Evolutionary conservation across 2,888 invertebrate genomes (phyloP).

Genomic region (Taenaris catops): DNA sequence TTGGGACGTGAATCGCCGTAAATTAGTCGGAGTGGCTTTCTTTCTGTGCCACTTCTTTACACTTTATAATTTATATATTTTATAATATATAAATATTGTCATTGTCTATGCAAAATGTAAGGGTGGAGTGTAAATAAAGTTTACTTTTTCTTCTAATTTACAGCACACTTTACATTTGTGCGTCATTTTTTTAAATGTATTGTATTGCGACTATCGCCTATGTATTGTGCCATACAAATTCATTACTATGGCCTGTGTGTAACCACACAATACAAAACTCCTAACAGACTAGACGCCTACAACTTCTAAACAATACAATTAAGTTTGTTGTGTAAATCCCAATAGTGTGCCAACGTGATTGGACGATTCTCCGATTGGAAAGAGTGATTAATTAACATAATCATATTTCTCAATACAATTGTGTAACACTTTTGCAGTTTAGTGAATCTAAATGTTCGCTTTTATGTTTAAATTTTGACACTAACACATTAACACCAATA

Average conservation of each 20-base stretch:
- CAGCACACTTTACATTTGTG: too few species aligned
- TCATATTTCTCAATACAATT: slow-evolving; percentile 11
- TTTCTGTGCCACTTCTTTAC: too few species aligned
- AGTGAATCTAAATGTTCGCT: not conserved
- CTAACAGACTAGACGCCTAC: slow-evolving; percentile 14
- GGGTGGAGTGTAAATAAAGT: too few species aligned
- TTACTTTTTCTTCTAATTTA: too few species aligned
- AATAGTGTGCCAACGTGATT: slow-evolving; percentile 5
- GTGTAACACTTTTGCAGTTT: slow-evolving; percentile 3
- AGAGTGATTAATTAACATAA: slow-evolving; percentile 14
- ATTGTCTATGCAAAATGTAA: too few species aligned
- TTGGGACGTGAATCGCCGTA: too few species aligned
- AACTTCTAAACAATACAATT: slow-evolving; percentile 13
- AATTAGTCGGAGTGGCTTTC: too few species aligned
- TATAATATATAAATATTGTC: too few species aligned
- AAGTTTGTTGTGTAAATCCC: slow-evolving; percentile 14
- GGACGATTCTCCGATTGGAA: slow-evolving; percentile 9
- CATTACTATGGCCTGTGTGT: slow-evolving; percentile 4
- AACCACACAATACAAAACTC: slow-evolving; percentile 7
- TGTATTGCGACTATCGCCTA: not conserved
- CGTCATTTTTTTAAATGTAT: not conserved
- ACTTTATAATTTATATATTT: too few species aligned
- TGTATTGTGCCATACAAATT: slow-evolving; percentile 6
- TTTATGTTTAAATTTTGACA: too few species aligned
- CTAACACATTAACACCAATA: too few species aligned